phyloP scores from a whole-genome alignment of 2,888 invertebrate species.

The Tachina fera region DNA sequence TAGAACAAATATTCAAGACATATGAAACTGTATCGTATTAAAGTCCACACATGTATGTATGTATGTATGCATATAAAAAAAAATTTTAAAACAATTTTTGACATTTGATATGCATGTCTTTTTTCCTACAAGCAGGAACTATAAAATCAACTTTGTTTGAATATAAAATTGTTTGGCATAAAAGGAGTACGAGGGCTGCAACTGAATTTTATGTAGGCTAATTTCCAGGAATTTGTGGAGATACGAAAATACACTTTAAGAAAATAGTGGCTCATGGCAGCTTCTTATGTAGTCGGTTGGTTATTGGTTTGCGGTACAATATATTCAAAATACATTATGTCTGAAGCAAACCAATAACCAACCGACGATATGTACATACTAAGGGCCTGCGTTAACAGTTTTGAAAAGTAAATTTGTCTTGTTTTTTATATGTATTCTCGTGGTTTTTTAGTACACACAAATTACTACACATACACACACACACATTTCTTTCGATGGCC shows the following conservation, averaged over 20 bases:
- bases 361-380: too few relatives aligned
- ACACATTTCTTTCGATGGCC: too few relatives aligned
- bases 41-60: not conserved
- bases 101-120: conserved; percentile 50
- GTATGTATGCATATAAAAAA: not conserved
- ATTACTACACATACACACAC: too few relatives aligned
- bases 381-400: too few relatives aligned
- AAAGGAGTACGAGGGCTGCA: not conserved
- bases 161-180: not conserved
- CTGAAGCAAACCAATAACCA: too few relatives aligned
- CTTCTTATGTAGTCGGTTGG: too few relatives aligned
- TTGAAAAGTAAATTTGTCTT: too few relatives aligned
- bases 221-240: not conserved
- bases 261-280: too few relatives aligned
- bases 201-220: not conserved
- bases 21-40: not conserved
- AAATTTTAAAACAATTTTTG: conserved; percentile 35
- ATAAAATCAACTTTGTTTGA: conserved; percentile 49
- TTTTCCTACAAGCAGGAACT: not conserved
- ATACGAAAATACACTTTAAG: not conserved
- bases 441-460: too few relatives aligned
- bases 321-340: too few relatives aligned
- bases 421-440: too few relatives aligned
- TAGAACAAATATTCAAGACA: not conserved
- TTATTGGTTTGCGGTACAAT: too few relatives aligned